These are phyloP conservation scores for Petrolisthes cinctipes DNA, from an alignment of 2,888 invertebrate genomes.

Conservation along the genomic window DNA sequence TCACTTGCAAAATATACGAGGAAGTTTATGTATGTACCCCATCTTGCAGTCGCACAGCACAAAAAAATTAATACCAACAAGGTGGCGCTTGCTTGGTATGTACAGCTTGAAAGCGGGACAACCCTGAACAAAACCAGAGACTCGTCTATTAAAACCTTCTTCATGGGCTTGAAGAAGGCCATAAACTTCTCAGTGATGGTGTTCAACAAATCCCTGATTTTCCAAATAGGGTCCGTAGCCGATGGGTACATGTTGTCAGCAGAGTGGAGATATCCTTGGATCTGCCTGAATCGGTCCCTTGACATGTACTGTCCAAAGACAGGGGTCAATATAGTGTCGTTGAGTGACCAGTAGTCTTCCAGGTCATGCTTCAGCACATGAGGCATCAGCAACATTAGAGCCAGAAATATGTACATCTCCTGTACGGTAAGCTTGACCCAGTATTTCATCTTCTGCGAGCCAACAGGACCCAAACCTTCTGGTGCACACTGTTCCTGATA, in stretches of 20 bases:
- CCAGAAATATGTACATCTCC: not conserved
- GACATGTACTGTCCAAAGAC: conserved; percentile 1
- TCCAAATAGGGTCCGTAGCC: not conserved
- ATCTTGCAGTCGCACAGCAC: too few relatives aligned
- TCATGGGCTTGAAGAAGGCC: not conserved
- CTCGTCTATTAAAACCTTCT: not conserved
- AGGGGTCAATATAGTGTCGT: not conserved
- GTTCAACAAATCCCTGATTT: conserved; percentile 5
- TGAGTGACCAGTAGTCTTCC: not conserved
- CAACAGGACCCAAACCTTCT: not conserved
- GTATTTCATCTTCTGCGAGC: not conserved
- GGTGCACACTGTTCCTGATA: not conserved
- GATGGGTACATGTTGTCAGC: conserved; percentile 1
- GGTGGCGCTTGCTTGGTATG: too few relatives aligned
- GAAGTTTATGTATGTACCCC: not conserved
- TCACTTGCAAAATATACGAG: too few relatives aligned
- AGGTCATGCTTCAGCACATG: not conserved
- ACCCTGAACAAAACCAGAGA: too few relatives aligned
- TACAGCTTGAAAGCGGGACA: not conserved
- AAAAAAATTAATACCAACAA: too few relatives aligned
- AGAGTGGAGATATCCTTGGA: not conserved
- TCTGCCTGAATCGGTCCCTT: not conserved
- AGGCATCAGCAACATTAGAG: conserved; percentile 9
- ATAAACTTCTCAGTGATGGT: not conserved
- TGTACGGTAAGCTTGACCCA: not conserved